Evolutionary conservation across 2,888 invertebrate species (phyloP), one percentile per base, ranked within the genome.

Genomic region (Dynastes maya): DNA sequence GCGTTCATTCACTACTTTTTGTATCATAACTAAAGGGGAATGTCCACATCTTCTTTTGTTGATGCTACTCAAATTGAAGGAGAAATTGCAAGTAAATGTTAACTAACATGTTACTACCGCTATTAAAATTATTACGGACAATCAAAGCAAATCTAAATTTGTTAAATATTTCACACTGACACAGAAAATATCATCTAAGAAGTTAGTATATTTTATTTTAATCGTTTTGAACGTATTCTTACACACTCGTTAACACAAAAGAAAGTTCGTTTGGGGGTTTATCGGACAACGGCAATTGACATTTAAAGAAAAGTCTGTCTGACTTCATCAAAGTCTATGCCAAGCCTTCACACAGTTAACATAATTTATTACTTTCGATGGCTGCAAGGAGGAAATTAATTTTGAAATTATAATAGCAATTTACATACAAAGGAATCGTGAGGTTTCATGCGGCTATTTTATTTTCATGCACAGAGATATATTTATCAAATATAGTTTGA

Each of bases 341-440:
- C 72, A 74, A 74, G 72, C 72, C 72, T 74, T 45, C 61, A 55
- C 13, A 55, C 72, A 74, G 58, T 61, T 61, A 61, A 61, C 61
- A 74, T 63, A 74, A 74, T 74, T 74, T 74, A 74, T 74, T 74
- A n/a, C 72, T 74, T 74, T 74, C 72, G 27, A 74, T 74, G 45
- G 45, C 61, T 40, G 61, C 61, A 40, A 61, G 45, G 40, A 61
- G 61, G 72, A 74, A 74, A 74, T 74, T 74, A 74, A 74, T 74
- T 74, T 74, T 49, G 61, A 74, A 74, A 74, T 74, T 74, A 61
- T 74, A 74, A 74, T 74, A 45, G 61, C 61, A 55, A 74, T 74
- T 74, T 74, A 74, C 72, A 74, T 74, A 74, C 72, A 74, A 74
- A 74, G 61, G 72, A 74, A 61, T 74, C 9, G 45, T 61, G 61